Percentiles rank a stretch among this genome's conserved stretches.
phyloP scores from a whole-genome alignment of 2,113 vertebrate genomes.

The Pithys albifrons region DNA sequence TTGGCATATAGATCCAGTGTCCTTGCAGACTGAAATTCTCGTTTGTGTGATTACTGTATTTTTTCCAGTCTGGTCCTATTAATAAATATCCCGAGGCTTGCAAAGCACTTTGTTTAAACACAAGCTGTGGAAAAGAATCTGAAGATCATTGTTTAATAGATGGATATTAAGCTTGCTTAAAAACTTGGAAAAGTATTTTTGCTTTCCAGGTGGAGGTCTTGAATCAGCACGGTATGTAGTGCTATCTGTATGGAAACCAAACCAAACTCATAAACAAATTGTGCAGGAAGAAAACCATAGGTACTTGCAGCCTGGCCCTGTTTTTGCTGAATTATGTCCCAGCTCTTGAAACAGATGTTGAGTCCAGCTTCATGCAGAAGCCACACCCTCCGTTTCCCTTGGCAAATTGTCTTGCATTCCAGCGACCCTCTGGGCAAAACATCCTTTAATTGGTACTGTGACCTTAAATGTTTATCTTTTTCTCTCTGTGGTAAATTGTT shows the following conservation, averaged over 20 bases:
- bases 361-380: conserved; percentile 7
- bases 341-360: conserved; percentile 21
- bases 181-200: neutral
- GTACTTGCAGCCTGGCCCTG: neutral
- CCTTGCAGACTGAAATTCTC: conserved; percentile 4
- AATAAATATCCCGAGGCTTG: conserved; percentile 1
- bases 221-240: neutral
- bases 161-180: neutral
- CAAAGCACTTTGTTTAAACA: conserved; percentile 2
- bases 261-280: neutral
- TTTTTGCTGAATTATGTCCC: conserved; percentile 30
- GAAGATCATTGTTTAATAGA: neutral
- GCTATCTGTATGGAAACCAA: neutral
- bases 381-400: conserved; percentile 59
- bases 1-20: neutral
- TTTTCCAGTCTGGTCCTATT: conserved; percentile 31
- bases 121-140: neutral
- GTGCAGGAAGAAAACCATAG: neutral
- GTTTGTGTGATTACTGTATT: neutral
- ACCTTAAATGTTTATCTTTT: conserved; percentile 49
- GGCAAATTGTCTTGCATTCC: conserved; percentile 62
- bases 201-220: neutral
- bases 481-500: neutral
- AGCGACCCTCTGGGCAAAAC: conserved; percentile 54
- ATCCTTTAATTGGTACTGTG: conserved; percentile 33